These are phyloP conservation scores for Liasis olivaceus DNA, from an alignment of 2,797 vertebrate species.

Conservation along the genomic window DNA sequence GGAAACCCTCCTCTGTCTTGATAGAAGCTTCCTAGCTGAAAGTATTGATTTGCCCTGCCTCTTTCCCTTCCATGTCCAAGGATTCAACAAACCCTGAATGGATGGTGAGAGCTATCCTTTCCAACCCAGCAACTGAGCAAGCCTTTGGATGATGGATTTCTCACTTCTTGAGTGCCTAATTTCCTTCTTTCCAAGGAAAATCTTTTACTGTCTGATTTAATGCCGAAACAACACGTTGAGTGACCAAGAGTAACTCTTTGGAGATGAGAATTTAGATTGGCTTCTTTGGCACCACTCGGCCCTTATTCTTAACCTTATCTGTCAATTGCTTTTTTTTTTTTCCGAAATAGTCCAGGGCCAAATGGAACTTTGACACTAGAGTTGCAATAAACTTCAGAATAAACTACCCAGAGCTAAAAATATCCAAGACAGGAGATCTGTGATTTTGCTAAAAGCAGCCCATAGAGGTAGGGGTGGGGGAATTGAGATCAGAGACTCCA, in stretches of 20 bases:
- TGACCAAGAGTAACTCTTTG: constrained; percentile 21
- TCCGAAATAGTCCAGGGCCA: not conserved
- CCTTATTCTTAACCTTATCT: not conserved
- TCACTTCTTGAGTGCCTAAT: constrained; percentile 4
- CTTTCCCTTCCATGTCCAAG: not conserved
- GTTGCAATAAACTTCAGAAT: constrained; percentile 28
- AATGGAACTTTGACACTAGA: constrained; percentile 20
- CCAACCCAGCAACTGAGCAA: not conserved
- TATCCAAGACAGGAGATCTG: not conserved
- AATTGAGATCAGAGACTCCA: not conserved
- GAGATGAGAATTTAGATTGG: constrained; percentile 19
- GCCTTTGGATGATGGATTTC: constrained; percentile 14
- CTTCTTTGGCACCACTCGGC: not conserved
- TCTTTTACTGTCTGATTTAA: constrained; percentile 20
- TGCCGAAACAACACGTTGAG: not conserved
- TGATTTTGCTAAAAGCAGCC: not conserved
- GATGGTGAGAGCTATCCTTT: not conserved
- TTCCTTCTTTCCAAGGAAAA: constrained; percentile 27
- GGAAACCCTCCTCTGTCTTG: too few species aligned
- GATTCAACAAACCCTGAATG: not conserved
- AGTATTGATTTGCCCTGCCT: not conserved
- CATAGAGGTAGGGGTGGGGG: not conserved
- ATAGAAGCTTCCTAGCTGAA: not conserved
- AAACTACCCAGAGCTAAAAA: not conserved
- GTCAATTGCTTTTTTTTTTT: constrained; percentile 26